These are phyloP conservation scores for Eidolon helvum DNA, from an alignment of 2,113 vertebrate genomes.

Conservation along the genomic window DNA sequence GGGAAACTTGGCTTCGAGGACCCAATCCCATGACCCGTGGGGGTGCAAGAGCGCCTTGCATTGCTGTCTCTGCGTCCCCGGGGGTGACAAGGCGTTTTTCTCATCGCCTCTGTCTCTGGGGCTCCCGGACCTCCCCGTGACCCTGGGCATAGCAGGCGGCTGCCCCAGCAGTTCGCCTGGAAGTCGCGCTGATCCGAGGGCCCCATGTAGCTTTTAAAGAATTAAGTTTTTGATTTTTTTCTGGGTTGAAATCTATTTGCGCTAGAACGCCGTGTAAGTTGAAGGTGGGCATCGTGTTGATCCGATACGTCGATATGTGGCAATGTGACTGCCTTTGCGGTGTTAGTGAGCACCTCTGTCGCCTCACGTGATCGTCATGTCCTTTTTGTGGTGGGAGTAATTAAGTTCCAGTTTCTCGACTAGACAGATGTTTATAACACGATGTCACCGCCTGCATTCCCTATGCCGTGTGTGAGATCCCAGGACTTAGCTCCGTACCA, in stretches of 20 bases:
- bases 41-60: rapidly evolving
- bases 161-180: background rate
- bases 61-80: rapidly evolving
- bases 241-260: background rate
- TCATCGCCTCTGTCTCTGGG: background rate
- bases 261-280: too few relatives aligned
- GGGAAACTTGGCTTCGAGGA: too few relatives aligned
- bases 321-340: rapidly evolving
- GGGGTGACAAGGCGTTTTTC: rapidly evolving
- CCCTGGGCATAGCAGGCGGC: background rate
- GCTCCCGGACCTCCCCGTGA: too few relatives aligned
- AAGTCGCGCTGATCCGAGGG: background rate
- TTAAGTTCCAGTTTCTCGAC: background rate
- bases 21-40: rapidly evolving
- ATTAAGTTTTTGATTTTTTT: background rate
- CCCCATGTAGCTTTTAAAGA: background rate
- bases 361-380: too few relatives aligned
- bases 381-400: background rate
- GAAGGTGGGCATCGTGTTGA: too few relatives aligned
- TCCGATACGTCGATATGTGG: background rate
- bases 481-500: too few relatives aligned
- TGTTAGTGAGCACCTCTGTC: background rate
- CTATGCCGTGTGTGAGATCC: rapidly evolving
- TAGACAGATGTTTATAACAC: background rate
- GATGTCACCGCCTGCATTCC: background rate